Conservation (phyloP, 2,113 vertebrate species). For the Quiscalus mexicanus region DNA sequence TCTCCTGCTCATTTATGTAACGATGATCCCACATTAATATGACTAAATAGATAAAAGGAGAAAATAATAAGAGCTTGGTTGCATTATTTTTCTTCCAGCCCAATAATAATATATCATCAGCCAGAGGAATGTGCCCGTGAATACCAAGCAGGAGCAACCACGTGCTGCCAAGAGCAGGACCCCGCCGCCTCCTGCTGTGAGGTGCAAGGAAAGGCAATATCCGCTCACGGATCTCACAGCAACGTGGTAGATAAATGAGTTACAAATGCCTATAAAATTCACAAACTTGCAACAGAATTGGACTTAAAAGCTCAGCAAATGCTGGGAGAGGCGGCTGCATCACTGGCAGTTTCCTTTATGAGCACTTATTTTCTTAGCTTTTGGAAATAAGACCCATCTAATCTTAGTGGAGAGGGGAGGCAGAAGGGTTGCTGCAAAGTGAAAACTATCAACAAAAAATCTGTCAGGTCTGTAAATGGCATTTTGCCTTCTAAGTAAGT, state of each 20-base stretch:
- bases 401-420: neutral
- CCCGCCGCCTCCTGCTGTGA: neutral
- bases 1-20: conserved; percentile 35
- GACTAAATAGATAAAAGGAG: conserved; percentile 41
- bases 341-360: neutral
- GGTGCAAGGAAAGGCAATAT: conserved; percentile 18
- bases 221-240: neutral
- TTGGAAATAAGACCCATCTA: neutral
- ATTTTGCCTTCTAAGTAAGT: neutral
- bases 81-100: neutral
- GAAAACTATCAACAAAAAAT: neutral
- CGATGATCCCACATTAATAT: conserved; percentile 12
- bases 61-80: conserved; percentile 24
- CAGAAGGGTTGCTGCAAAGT: neutral
- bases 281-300: neutral
- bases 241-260: conserved; percentile 2
- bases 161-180: neutral
- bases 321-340: neutral
- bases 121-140: neutral
- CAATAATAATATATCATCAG: neutral
- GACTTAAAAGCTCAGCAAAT: neutral
- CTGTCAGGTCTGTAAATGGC: neutral
- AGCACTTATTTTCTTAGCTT: neutral
- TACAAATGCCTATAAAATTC: conserved; percentile 33
- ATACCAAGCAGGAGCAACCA: conserved; percentile 28